Conservation (phyloP, 37 sponge, comb jelly and placozoan genomes). For the Axinella damicornis region DNA sequence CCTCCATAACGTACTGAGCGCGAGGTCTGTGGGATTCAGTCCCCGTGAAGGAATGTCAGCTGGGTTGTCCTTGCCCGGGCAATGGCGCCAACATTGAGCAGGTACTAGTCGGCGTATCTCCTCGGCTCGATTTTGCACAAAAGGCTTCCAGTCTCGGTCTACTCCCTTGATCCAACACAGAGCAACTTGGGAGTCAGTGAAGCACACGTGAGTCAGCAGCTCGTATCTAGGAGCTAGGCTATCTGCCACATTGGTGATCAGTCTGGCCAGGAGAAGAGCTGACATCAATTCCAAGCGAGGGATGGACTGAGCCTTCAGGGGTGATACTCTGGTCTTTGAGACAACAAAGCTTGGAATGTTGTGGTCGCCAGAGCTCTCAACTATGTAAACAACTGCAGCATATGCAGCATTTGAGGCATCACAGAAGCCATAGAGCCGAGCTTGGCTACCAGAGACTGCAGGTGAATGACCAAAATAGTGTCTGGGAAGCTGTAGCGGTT, state of each 20-base stretch:
- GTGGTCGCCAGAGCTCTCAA: background rate
- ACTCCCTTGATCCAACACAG: slow-evolving; percentile 33
- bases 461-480: background rate
- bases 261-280: slow-evolving; percentile 25
- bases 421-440: slow-evolving; percentile 8
- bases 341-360: slow-evolving; percentile 4
- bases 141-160: slow-evolving; percentile 34
- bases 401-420: slow-evolving; percentile 36
- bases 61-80: slow-evolving; percentile 35
- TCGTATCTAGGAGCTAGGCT: slow-evolving; percentile 9
- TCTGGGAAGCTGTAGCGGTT: slow-evolving; percentile 6
- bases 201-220: slow-evolving; percentile 12
- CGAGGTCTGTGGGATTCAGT: slow-evolving; percentile 5
- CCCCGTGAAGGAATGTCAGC: slow-evolving; percentile 40
- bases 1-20: slow-evolving; percentile 8
- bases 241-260: slow-evolving; percentile 19
- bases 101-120: slow-evolving; percentile 19
- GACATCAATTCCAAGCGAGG: slow-evolving; percentile 21
- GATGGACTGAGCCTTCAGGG: slow-evolving; percentile 13
- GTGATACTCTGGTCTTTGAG: slow-evolving; percentile 17
- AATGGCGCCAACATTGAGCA: slow-evolving; percentile 5
- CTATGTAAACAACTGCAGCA: slow-evolving; percentile 30
- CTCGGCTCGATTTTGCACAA: slow-evolving; percentile 31
- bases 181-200: slow-evolving; percentile 47
- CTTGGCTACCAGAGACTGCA: background rate